Base-by-base conservation (phyloP, 2,888 invertebrate species). In the Pardosa pseudoannulata region DNA sequence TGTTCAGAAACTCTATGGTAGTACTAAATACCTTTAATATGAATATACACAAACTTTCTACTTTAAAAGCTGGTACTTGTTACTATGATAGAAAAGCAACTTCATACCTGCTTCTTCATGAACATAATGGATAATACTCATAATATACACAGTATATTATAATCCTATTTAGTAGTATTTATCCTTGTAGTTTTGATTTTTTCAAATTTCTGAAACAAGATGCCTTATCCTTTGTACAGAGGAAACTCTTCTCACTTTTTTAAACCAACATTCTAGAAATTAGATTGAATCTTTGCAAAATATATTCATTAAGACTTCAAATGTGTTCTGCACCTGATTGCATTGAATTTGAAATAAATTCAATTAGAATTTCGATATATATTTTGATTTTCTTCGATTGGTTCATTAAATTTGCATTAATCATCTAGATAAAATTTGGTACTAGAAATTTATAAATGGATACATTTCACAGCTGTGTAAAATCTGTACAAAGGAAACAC, bases 221-320 rank as follows among this genome's bases (percentile, higher is more conserved):
- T 72, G 72, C 79, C 79, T 79, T 79, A 72, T 79, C 64, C 72
- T 79, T 79, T 72, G 39, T 65, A 71, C 71, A 65, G 72, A 72
- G 19, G 29, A 64, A 71, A 28, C 71, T 46, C 71, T 46, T 71
- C 28, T 71, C 46, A 46, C 71, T 71, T 46, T 71, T 71, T 71
- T 28, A 27, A 46, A 46, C 9, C 28, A 71, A 46, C 41, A 56
- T 13, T 19, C 11, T 71, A 71, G 46, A 71, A 29, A 46, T 71
- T 71, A 46, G 71, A 29, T 27, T 11, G 27, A 70, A 70, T 41
- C n/a, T 68, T 68, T n/a, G n/a, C n/a, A 32, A 36, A 7, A 36
- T 9, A 36, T 36, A 36, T 36, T 36, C 9, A 36, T 36, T 36
- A 36, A 36, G 5, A 36, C 36, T 36, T 36, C 36, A 36, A 36